Evolutionary conservation across 1,140 invertebrate genomes (phyloP), one percentile per base, ranked within the genome.

Genomic region (Pogonomyrmex californicus): DNA sequence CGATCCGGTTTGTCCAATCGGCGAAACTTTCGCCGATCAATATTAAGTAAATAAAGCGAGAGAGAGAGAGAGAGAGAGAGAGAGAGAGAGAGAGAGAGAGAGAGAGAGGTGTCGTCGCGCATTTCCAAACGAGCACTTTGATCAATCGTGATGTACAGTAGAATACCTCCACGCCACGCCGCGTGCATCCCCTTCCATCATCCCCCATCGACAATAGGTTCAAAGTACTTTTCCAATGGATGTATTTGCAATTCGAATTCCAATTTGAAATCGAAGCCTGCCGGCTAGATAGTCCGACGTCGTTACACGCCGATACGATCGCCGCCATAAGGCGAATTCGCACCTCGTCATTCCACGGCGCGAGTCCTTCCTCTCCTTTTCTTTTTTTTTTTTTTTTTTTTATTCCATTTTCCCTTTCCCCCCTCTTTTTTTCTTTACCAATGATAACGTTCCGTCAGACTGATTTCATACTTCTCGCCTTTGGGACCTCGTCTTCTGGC

Each of bases 201-300:
- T 23, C 47, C 14, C 41, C 12, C 51, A 23, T 47, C 23, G 58
- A 76, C 76, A 83, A 81, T 87, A 68, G 70, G 76, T 88, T 88
- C 89, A 90, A 87, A 88, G 89, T 87, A 90, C 79, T 87, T 90
- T 89, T 77, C 30, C 63, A 87, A 78, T 83, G 62, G 49, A 36
- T 51, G 54, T 58, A 91, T 91, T 86, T 90, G 86, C 88, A 90
- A 88, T 90, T 91, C 88, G 89, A 90, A 91, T 91, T 86, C 83
- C 89, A 90, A 90, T 87, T 90, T 89, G 70, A 90, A 87, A 90
- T 87, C 88, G 79, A 87, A 82, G 75, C 86, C 86, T 62, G 36
- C 68, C 56, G 77, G 87, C 51, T 73, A 54, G 56, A 63, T 81
- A 58, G 56, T 44, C 62, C 58, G 58, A 56, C 77, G 63, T 88